Conservation (phyloP, 2,888 invertebrate genomes). For the Sepioteuthis lessoniana region DNA sequence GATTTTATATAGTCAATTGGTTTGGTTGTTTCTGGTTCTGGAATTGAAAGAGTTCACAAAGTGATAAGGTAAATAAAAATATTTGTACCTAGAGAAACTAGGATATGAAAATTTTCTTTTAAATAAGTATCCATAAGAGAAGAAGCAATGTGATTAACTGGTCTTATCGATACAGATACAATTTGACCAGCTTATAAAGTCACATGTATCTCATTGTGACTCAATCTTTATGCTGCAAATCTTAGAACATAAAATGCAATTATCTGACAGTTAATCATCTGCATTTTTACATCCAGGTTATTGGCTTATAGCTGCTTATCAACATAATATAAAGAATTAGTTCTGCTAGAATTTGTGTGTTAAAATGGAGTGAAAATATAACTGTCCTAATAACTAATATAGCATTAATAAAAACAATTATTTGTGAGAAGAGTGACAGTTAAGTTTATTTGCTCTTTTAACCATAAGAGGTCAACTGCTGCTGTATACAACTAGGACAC, state of each 20-base stretch:
- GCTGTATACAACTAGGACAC: not conserved
- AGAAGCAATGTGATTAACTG: not conserved
- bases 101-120: not conserved
- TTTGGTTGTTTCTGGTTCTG: too few species aligned
- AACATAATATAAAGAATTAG: not conserved
- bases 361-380: not conserved
- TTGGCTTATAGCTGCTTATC: not conserved
- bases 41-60: too few species aligned
- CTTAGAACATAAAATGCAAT: not conserved
- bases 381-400: not conserved
- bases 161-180: not conserved
- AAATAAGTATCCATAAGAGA: not conserved
- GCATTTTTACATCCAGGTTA: not conserved
- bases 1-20: too few species aligned
- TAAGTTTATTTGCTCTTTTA: not conserved
- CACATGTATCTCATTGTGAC: not conserved
- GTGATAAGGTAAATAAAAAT: too few species aligned
- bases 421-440: not conserved
- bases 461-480: not conserved
- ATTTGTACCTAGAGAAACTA: too few species aligned
- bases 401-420: not conserved
- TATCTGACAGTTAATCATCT: constrained; percentile 17
- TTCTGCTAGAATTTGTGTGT: not conserved
- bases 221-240: not conserved
- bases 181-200: not conserved